Conservation (phyloP, 2,888 invertebrate genomes). For the Rhagophthalmus giganteus region DNA sequence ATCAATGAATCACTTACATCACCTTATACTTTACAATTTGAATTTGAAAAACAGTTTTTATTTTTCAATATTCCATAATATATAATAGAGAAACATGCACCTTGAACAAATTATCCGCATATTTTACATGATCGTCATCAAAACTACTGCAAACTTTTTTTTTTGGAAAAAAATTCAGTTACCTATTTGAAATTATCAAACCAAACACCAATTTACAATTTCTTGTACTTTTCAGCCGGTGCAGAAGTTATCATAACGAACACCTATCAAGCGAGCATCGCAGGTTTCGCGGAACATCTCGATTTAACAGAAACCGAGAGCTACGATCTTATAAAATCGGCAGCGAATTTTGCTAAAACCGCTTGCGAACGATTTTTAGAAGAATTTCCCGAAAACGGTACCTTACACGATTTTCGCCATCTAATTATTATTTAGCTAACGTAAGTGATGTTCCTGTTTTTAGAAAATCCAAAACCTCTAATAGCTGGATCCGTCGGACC, state of each 20-base stretch:
- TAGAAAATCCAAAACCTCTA: slow-evolving; percentile 56
- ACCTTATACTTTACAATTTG: no score
- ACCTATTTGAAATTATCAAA: no score
- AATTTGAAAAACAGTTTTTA: no score
- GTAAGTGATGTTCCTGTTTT: neutral
- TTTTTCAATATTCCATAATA: no score
- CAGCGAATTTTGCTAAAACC: slow-evolving; percentile 73
- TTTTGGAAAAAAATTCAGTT: no score
- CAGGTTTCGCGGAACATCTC: slow-evolving; percentile 75
- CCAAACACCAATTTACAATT: neutral
- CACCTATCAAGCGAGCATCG: slow-evolving; percentile 85
- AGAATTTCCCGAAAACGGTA: slow-evolving; percentile 42
- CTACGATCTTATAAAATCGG: slow-evolving; percentile 70
- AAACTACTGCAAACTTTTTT: neutral
- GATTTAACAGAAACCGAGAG: slow-evolving; percentile 69
- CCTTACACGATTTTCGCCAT: no score
- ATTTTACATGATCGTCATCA: no score
- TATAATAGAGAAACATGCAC: no score
- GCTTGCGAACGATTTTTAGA: slow-evolving; percentile 68
- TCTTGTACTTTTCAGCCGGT: slow-evolving; percentile 64
- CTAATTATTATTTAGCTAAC: neutral
- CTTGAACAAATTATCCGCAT: no score
- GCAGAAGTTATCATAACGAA: slow-evolving; percentile 86
- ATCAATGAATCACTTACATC: no score
- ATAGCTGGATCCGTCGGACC: slow-evolving; percentile 91